Base-by-base conservation (phyloP, 2,888 invertebrate species). In the Lasioglossum leucozonium region DNA sequence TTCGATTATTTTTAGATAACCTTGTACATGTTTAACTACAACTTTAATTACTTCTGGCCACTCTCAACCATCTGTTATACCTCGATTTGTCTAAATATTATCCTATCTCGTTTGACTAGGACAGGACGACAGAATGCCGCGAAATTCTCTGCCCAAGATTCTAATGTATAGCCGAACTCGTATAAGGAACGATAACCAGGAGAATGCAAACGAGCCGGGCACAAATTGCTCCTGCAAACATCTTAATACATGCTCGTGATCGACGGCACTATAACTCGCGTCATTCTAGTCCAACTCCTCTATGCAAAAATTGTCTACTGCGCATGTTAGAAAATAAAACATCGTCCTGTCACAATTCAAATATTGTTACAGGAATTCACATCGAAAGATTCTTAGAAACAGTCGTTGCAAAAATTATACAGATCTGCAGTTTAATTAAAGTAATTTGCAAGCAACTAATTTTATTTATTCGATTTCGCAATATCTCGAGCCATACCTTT, bases 171-270 rank as follows among this genome's bases (percentile, higher is more conserved):
- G 4, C 11, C 55, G 26, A 26, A 37, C 6, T 51, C 42, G 26
- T 65, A 72, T 30, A 6, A 10, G 16, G 40, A 72, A 83, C 6
- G 10, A 37, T 42, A 10, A 62, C 44, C 26, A 11, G 22, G 44
- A 44, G 13, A 11, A 82, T 11, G 44, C n/a, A 73, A 67, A 30
- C 26, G 16, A n/a, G 30, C 37, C 5, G 10, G 0, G 13, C 26
- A 22, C 58, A 8, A 82, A 84, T 73, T 74, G 55, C 8, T 73
- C 34, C 34, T 1, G 69, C 77, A 84, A 84, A 84, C 26, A 84
- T 42, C 22, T 18, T 42, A n/a, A 8, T 40, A 0, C 10, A 37
- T 0, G 13, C 55, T 26, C 10, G 58, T 77, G 58, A 72, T 55
- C 62, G n/a, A 13, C 55, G 30, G 13, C 11, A 16, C 18, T 34